Percentiles rank a stretch among this genome's conserved stretches.
phyloP scores from a whole-genome alignment of 37 sponge, comb jelly and placozoan genomes.

The Cliona cf. orientalis region DNA sequence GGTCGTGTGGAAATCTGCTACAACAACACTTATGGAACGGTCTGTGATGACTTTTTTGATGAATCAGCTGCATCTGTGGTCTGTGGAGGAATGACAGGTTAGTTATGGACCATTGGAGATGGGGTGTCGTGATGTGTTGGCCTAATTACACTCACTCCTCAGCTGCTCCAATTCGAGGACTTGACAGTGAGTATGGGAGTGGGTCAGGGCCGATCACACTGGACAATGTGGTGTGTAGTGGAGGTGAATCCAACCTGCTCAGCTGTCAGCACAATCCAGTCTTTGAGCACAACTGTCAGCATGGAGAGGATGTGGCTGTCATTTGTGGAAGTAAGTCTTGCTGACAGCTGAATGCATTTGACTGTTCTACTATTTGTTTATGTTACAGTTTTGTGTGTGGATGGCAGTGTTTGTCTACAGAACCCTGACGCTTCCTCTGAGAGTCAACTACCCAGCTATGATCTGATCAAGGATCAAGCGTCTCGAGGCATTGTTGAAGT shows the following conservation, averaged over 20 bases:
- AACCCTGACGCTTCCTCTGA: too few species aligned
- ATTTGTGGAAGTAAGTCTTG: conserved; percentile 26
- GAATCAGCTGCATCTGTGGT: conserved; percentile 31
- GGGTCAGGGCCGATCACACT: conserved; percentile 27
- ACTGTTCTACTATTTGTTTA: too few species aligned
- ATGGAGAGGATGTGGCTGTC: conserved; percentile 42
- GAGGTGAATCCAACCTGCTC: conserved; percentile 24
- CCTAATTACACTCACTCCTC: too few species aligned
- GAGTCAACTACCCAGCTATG: too few species aligned
- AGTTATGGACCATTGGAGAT: too few species aligned
- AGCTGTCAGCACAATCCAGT: conserved; percentile 16
- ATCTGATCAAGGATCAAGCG: conserved; percentile 36
- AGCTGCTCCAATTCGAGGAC: conserved; percentile 14
- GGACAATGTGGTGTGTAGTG: conserved; percentile 44
- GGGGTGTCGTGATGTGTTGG: too few species aligned
- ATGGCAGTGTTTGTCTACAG: conserved; percentile 24
- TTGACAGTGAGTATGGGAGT: conserved; percentile 16
- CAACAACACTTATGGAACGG: conserved; percentile 29
- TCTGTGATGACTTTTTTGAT: conserved; percentile 43
- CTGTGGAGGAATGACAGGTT: too few species aligned
- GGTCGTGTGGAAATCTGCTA: conserved; percentile 36
- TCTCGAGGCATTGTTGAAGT: conserved; percentile 46
- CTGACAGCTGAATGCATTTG: too few species aligned
- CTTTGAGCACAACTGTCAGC: conserved; percentile 40
- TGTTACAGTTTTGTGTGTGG: conserved; percentile 21